Conservation (phyloP, 2,888 invertebrate genomes). For the Watsonalla cultraria region DNA sequence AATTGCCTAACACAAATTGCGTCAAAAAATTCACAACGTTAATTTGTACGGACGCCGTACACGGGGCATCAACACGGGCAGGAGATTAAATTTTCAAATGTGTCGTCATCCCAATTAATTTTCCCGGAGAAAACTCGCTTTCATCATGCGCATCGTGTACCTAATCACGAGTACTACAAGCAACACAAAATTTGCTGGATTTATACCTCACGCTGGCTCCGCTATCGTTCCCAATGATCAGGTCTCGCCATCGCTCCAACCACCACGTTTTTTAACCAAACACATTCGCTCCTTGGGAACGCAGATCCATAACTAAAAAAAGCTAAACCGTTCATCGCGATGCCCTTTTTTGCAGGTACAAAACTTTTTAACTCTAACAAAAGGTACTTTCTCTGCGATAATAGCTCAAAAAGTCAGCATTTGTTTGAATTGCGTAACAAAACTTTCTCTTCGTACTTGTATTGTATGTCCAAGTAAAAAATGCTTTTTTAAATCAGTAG, state of each 20-base stretch:
- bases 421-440: slow-evolving; percentile 45
- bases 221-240: not conserved
- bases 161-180: slow-evolving; percentile 31
- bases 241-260: slow-evolving; percentile 14
- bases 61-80: slow-evolving; percentile 48
- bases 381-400: slow-evolving; percentile 65
- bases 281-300: slow-evolving; percentile 56
- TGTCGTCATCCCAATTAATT: slow-evolving; percentile 52
- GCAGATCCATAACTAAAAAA: slow-evolving; percentile 65
- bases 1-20: slow-evolving; percentile 45
- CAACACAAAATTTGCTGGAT: not conserved
- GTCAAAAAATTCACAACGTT: slow-evolving; percentile 49
- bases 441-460: slow-evolving; percentile 62
- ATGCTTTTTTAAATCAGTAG: slow-evolving; percentile 46
- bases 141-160: slow-evolving; percentile 47
- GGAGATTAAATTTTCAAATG: slow-evolving; percentile 70
- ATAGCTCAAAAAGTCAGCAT: slow-evolving; percentile 55
- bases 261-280: slow-evolving; percentile 15
- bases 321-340: slow-evolving; percentile 48
- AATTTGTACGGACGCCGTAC: slow-evolving; percentile 50
- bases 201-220: not conserved
- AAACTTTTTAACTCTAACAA: slow-evolving; percentile 59
- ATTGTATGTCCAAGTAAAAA: slow-evolving; percentile 35
- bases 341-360: slow-evolving; percentile 54
- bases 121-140: slow-evolving; percentile 54